Percentiles rank a stretch among this genome's conserved stretches.
These are phyloP conservation scores for Oncorhynchus keta DNA, from an alignment of 2,113 vertebrate species.

Conservation along the genomic window DNA sequence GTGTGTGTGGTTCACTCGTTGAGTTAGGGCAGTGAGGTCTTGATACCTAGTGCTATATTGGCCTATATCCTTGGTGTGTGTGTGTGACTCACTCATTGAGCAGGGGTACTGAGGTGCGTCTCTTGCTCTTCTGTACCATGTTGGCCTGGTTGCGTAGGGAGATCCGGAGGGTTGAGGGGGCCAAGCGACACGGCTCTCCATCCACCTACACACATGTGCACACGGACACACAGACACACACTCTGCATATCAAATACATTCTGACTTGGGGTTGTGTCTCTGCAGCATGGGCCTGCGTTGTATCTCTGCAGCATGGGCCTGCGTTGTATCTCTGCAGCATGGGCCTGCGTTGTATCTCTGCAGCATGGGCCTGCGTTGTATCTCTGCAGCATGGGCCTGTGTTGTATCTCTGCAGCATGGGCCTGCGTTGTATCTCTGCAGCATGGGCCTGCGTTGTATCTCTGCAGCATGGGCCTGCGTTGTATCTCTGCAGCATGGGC, in stretches of 20 bases:
- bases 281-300: not conserved
- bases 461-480: not conserved
- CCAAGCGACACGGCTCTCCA: constrained; percentile 91
- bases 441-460: not conserved
- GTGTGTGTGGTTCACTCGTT: no score
- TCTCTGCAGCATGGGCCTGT: not conserved
- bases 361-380: not conserved
- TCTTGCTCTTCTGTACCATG: constrained; percentile 99
- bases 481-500: not conserved
- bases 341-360: constrained; percentile 1
- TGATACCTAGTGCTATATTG: not conserved
- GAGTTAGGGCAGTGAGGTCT: not conserved
- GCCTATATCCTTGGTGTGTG: not conserved
- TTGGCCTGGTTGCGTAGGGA: constrained; percentile 96
- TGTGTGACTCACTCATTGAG: constrained; percentile 87
- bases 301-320: not conserved
- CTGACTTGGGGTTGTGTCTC: not conserved
- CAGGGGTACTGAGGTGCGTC: constrained; percentile 87
- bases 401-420: not conserved
- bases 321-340: not conserved
- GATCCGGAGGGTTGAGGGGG: constrained; percentile 87
- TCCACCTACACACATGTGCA: constrained; percentile 81
- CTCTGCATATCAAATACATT: not conserved
- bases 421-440: not conserved
- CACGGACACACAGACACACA: not conserved